Percentiles rank a stretch among this genome's conserved stretches.
phyloP scores from a whole-genome alignment of 2,113 vertebrate species.

The Talpa occidentalis region DNA sequence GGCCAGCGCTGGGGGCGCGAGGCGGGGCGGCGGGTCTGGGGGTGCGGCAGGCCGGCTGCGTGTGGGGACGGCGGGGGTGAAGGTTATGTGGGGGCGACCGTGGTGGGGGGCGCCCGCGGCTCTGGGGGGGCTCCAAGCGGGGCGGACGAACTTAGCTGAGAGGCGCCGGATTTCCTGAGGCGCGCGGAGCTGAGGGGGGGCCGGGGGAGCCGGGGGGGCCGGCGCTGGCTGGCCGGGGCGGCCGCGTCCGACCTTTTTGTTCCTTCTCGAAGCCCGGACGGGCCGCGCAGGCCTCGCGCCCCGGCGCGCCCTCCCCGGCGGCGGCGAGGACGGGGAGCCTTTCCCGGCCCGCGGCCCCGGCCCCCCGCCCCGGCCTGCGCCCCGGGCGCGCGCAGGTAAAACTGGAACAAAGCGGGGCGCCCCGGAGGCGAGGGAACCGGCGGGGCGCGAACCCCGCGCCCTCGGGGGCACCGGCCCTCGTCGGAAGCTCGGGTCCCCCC shows the following conservation, averaged over 20 bases:
- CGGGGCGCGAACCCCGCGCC: no score
- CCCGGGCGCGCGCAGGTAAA: no score
- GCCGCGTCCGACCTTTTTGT: conserved; percentile 53
- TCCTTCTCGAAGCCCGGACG: not conserved
- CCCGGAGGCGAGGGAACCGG: no score
- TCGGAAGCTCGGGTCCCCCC: no score
- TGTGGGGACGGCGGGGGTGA: not conserved
- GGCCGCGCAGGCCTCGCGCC: conserved; percentile 61
- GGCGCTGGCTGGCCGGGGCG: not conserved
- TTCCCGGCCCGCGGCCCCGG: not conserved
- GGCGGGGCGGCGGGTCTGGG: not conserved
- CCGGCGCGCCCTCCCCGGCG: conserved; percentile 36
- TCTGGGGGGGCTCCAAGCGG: not conserved
- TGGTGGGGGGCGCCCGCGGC: not conserved
- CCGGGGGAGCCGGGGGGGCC: not conserved
- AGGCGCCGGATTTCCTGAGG: conserved; percentile 68
- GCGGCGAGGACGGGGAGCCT: not conserved
- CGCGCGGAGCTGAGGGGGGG: no score
- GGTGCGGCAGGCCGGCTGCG: no score
- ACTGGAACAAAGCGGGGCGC: no score
- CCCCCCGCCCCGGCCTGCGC: no score
- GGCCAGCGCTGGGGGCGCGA: not conserved
- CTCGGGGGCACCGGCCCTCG: no score
- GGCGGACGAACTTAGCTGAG: conserved; percentile 23
- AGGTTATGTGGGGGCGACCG: not conserved